Evolutionary conservation across 2,888 invertebrate genomes (phyloP).

Genomic region (Phymatocera aterrima): DNA sequence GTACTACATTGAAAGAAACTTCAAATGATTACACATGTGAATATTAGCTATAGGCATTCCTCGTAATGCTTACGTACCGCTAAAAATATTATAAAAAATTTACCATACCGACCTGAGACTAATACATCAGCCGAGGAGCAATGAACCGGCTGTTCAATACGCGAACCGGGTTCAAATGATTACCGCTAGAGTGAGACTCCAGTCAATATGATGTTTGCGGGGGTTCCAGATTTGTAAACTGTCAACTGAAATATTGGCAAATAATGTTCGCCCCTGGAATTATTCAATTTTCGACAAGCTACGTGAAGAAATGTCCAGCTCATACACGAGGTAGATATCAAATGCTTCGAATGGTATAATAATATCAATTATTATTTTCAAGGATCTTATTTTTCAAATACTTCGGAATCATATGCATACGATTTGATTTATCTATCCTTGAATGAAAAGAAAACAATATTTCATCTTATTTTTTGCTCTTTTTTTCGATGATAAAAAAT

Average conservation of each 20-base stretch:
- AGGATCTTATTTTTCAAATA: no score
- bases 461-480: no score
- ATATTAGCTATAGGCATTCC: background rate
- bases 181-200: constrained; percentile 16
- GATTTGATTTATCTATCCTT: no score
- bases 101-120: background rate
- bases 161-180: background rate
- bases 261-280: background rate
- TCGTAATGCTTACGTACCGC: background rate
- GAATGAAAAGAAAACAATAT: no score
- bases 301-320: no score
- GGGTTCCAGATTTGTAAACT: background rate
- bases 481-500: no score
- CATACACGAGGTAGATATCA: no score
- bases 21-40: background rate
- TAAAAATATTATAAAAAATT: background rate
- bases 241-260: background rate
- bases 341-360: no score
- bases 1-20: no score
- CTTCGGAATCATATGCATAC: no score
- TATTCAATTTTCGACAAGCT: no score
- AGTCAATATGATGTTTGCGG: background rate
- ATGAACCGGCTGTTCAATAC: background rate
- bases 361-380: no score
- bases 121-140: constrained; percentile 3